These are phyloP conservation scores for Taxidea taxus DNA, from an alignment of 2,113 vertebrate species.

Conservation along the genomic window DNA sequence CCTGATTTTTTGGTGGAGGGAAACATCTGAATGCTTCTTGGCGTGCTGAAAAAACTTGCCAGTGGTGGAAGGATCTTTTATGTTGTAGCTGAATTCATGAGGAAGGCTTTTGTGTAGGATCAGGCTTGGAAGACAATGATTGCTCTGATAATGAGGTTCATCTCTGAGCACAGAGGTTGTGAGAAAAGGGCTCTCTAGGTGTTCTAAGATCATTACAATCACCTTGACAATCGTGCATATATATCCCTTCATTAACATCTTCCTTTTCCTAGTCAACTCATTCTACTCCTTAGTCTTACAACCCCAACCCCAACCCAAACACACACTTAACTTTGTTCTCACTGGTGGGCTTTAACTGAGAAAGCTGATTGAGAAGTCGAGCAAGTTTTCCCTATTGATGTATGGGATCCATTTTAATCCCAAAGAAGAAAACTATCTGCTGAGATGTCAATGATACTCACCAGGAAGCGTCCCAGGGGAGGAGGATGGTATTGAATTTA, in stretches of 20 bases:
- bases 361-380: background rate
- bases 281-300: background rate
- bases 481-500: background rate
- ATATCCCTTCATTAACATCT: background rate
- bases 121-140: background rate
- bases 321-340: background rate
- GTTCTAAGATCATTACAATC: background rate
- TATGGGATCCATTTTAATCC: background rate
- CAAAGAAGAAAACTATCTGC: background rate
- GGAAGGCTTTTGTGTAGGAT: background rate
- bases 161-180: background rate
- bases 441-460: background rate
- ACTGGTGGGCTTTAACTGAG: background rate
- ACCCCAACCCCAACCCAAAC: background rate
- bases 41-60: background rate
- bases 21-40: background rate
- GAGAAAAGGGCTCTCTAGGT: background rate
- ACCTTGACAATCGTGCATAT: background rate
- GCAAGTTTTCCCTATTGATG: background rate
- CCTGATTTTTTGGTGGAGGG: background rate
- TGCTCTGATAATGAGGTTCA: background rate
- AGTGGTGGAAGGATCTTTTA: background rate
- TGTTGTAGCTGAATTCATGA: background rate
- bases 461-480: background rate
- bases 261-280: background rate